Evolutionary conservation across 2,888 invertebrate genomes (phyloP).

Genomic region (Hydraecia micacea): DNA sequence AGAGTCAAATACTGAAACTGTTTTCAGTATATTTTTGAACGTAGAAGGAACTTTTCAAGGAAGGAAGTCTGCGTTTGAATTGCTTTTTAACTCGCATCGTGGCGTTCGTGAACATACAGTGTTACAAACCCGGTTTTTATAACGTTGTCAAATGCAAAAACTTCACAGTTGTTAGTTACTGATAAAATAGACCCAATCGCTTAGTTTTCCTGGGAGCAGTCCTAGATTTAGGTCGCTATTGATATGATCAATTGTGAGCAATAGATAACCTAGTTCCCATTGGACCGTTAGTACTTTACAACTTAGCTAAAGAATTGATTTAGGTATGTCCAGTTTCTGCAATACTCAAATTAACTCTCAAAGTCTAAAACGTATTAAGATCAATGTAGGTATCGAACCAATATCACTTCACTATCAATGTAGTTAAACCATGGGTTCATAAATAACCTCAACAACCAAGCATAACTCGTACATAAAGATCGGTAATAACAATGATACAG

Average conservation of each 20-base stretch:
- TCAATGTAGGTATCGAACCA: not conserved
- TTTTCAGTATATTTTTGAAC: too few species aligned
- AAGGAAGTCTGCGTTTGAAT: too few species aligned
- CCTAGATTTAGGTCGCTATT: not conserved
- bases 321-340: too few species aligned
- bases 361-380: not conserved
- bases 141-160: not conserved
- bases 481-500: not conserved
- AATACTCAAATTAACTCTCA: not conserved
- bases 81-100: not conserved
- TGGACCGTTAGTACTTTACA: too few species aligned
- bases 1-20: too few species aligned
- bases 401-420: not conserved
- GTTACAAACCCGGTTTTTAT: not conserved
- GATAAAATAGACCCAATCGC: too few species aligned
- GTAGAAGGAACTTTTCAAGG: too few species aligned
- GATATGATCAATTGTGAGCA: not conserved
- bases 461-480: not conserved
- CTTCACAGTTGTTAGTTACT: too few species aligned
- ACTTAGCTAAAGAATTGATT: too few species aligned
- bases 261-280: not conserved
- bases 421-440: not conserved
- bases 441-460: not conserved
- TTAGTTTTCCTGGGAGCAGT: not conserved
- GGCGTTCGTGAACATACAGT: not conserved